Base-by-base conservation (phyloP, 1,140 invertebrate genomes). In the Cydia pomonella region DNA sequence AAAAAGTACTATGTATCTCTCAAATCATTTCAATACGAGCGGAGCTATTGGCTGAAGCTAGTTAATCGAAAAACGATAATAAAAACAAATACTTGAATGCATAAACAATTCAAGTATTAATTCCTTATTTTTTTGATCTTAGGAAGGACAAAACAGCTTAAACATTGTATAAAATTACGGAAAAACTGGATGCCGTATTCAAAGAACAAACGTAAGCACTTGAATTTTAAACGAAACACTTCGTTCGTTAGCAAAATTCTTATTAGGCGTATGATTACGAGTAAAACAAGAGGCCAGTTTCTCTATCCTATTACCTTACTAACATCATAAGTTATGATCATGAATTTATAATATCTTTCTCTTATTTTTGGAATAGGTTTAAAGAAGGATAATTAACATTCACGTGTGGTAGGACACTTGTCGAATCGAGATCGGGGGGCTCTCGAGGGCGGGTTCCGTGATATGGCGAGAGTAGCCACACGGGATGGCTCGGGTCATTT, bases 151-250 rank as follows among this genome's bases (percentile, higher is more conserved):
- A 69, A 41, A 41, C 63, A 66, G 23, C 63, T 29, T 33, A 63
- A 66, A 66, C 29, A 33, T 33, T 69, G 64, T 41, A 69, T 69
- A 10, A 69, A 69, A 69, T 69, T 69, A 33, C 64, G 16, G 13
- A 69, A 16, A 29, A 69, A 69, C 33, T 9, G 33, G 16, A 21
- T 69, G n/a, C 29, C 27, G 64, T 33, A 33, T 33, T 69, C 29
- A 69, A 27, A 69, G 12, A 38, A 69, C 64, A 69, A 69, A 21
- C 64, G 64, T 23, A 38, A 33, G n/a, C 64, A 69, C 64, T 47
- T 53, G 66, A 72, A 75, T 75, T 75, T 63, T 71, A 75, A 75
- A 71, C 50, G 64, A n/a, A 75, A 72, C 66, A 69, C 33, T 75
- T 75, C 16, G 44, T 72, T 71, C 69, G 71, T 71, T 71, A 75